Base-by-base conservation (phyloP, 2,113 vertebrate genomes). In the Procavia capensis region DNA sequence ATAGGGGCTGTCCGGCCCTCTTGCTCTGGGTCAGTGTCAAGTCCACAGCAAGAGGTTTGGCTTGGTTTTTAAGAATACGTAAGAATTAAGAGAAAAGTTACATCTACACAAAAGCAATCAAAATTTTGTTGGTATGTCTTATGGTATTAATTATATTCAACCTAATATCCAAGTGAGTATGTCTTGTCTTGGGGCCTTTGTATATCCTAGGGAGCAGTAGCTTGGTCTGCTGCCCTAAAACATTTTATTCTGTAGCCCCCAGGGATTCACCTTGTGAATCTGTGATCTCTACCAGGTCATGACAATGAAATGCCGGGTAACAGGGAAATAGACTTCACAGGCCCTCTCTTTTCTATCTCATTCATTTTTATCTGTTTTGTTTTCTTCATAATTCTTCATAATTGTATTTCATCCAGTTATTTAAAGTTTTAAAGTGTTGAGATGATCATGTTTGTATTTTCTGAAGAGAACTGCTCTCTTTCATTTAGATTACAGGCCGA, bases 141-240 rank as follows among this genome's bases (percentile, higher is more conserved):
- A 19, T 27, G n/a, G 22, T 20, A 20, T 31, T 25, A 7, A 4
- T 2, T 3, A 5, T 1, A 3, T 13, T 36, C 54, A 17, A 17
- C n/a, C 13, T 5, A 9, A 20, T 0, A 1, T 36, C 25, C 3
- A 0, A 47, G 13, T 1, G 5, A 5, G 24, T 10, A 5, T 0
- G 5, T n/a, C 54, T 39, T 39, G 0, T 22, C 57, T 4, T 41
- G 2, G 9, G 25, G 1, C 36, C 36, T 36, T 22, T 5, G 2
- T 27, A 22, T 6, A 7, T 34, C n/a, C n/a, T 8, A 9, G 29
- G 1, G 31, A 68, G n/a, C 36, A 4, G 20, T 0, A 36, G 2
- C n/a, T 19, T 22, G 36, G 34, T 16, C 68, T 34, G 25, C 19
- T 20, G 0, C 7, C 16, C 54, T 25, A 24, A n/a, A 1, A 25